Percentiles rank a stretch among this genome's conserved stretches.
These are phyloP conservation scores for Eleginops maclovinus DNA, from an alignment of 2,113 vertebrate genomes.

Conservation along the genomic window DNA sequence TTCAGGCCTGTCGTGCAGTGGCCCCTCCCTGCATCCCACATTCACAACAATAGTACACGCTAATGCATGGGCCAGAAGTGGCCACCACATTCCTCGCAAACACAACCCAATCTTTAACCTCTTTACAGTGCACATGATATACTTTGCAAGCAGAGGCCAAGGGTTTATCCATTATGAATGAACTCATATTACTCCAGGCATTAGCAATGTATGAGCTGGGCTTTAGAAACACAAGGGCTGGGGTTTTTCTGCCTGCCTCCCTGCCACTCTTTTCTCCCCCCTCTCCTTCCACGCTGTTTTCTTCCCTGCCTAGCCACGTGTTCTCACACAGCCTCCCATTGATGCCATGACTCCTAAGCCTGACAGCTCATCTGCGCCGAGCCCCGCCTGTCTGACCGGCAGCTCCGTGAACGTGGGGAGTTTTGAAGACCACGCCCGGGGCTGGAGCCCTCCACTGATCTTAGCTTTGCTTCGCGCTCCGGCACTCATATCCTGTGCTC, in stretches of 20 bases:
- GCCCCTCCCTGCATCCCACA: constrained; percentile 43
- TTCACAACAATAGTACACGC: constrained; percentile 46
- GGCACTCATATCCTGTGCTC: constrained; percentile 24
- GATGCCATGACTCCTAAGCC: constrained; percentile 47
- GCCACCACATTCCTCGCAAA: constrained; percentile 72
- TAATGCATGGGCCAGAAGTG: constrained; percentile 62
- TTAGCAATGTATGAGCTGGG: constrained; percentile 85
- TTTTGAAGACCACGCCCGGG: constrained; percentile 56
- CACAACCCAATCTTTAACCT: constrained; percentile 82
- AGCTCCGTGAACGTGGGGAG: constrained; percentile 12
- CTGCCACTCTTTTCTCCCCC: constrained; percentile 48
- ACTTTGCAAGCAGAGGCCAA: constrained; percentile 72
- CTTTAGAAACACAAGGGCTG: constrained; percentile 79
- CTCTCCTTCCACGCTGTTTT: constrained; percentile 36
- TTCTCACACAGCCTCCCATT: constrained; percentile 59
- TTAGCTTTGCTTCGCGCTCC: constrained; percentile 36
- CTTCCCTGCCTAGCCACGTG: constrained; percentile 56
- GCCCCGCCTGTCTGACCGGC: constrained; percentile 58
- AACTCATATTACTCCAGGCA: constrained; percentile 83
- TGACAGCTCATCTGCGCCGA: constrained; percentile 60
- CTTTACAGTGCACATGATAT: constrained; percentile 80
- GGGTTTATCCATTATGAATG: constrained; percentile 83
- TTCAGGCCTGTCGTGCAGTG: constrained; percentile 1
- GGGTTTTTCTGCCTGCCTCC: constrained; percentile 66
- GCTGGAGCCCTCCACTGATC: constrained; percentile 62